phyloP scores from a whole-genome alignment of 2,888 invertebrate genomes.

The Caenorhabditis sp. region DNA sequence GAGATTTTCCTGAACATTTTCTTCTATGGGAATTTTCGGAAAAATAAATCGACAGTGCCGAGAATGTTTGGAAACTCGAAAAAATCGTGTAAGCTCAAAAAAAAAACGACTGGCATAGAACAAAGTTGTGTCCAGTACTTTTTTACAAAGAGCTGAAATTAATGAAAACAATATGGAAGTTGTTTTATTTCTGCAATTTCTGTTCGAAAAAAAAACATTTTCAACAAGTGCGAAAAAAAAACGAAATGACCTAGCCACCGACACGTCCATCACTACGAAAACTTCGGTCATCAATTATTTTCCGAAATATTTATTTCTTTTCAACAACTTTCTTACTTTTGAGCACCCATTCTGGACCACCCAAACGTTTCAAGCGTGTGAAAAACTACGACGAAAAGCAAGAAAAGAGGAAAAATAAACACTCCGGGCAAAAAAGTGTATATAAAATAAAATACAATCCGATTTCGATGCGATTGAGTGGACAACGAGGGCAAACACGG shows the following conservation, averaged over 20 bases:
- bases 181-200: too few species aligned
- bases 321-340: neutral
- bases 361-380: neutral
- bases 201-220: neutral
- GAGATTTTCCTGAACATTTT: too few species aligned
- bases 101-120: too few species aligned
- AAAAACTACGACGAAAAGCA: neutral
- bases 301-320: neutral
- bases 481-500: constrained; percentile 1
- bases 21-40: too few species aligned
- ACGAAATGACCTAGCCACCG: neutral
- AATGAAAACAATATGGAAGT: too few species aligned
- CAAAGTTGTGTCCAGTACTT: too few species aligned
- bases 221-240: neutral
- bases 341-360: neutral
- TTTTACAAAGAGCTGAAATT: too few species aligned
- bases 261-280: neutral
- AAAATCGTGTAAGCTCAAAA: too few species aligned
- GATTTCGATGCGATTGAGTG: constrained; percentile 6
- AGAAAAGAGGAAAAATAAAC: neutral
- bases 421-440: neutral
- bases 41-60: too few species aligned
- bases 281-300: neutral
- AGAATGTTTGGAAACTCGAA: too few species aligned
- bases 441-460: constrained; percentile 1